These are phyloP conservation scores for Apistogramma diplotaenia DNA, from an alignment of 2,113 vertebrate species.

Conservation along the genomic window DNA sequence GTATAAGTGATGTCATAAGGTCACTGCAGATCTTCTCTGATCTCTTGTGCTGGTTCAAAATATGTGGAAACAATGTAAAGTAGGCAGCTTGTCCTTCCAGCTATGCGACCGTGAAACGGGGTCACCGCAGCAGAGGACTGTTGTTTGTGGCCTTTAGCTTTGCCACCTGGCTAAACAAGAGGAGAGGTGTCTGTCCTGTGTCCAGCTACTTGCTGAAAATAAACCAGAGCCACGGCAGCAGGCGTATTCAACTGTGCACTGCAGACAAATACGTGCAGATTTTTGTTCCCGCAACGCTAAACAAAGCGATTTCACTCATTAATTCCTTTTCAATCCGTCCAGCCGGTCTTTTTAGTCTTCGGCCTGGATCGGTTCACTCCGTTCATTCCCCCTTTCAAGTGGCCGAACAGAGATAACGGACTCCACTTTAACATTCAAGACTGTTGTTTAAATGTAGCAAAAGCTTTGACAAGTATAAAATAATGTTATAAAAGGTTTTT, in stretches of 20 bases:
- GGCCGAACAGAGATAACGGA: background rate
- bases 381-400: background rate
- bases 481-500: background rate
- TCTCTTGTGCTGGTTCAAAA: background rate
- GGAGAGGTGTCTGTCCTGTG: background rate
- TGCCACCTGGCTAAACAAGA: constrained; percentile 59
- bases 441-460: too few species aligned
- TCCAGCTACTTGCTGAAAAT: constrained; percentile 10
- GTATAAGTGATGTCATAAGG: background rate
- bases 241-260: background rate
- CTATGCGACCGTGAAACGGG: constrained; percentile 16
- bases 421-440: background rate
- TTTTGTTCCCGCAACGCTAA: background rate
- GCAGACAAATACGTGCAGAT: background rate
- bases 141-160: constrained; percentile 56
- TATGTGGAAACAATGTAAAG: constrained; percentile 60
- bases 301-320: background rate
- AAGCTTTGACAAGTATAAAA: background rate
- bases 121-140: constrained; percentile 11
- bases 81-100: constrained; percentile 38
- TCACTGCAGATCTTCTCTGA: background rate
- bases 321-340: background rate
- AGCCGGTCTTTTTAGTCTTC: background rate
- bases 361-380: background rate
- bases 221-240: background rate